Conservation (phyloP, 2,888 invertebrate species). For the Tuta absoluta region DNA sequence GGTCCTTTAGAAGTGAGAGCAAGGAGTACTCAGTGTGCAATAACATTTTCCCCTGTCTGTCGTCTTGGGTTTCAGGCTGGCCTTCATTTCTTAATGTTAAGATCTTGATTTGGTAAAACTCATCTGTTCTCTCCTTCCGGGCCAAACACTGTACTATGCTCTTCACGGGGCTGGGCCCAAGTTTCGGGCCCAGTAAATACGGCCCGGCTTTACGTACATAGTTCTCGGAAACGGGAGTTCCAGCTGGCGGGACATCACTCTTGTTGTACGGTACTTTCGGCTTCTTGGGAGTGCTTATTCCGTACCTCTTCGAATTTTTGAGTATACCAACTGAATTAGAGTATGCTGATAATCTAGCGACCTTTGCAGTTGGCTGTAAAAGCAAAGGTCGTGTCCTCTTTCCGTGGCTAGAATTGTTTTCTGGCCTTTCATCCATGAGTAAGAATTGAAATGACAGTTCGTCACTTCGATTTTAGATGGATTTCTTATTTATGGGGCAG, state of each 20-base stretch:
- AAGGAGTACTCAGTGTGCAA: slow-evolving; percentile 89
- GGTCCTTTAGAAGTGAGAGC: slow-evolving; percentile 84
- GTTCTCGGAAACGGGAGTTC: slow-evolving; percentile 78
- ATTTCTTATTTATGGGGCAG: no score
- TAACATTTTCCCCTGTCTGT: slow-evolving; percentile 88
- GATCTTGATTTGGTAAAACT: slow-evolving; percentile 87
- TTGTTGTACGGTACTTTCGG: slow-evolving; percentile 57
- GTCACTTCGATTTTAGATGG: not conserved
- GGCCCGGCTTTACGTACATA: slow-evolving; percentile 84
- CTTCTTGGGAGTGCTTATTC: slow-evolving; percentile 52
- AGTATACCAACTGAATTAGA: slow-evolving; percentile 57
- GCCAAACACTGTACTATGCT: slow-evolving; percentile 89
- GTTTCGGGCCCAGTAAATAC: slow-evolving; percentile 85
- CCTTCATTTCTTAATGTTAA: slow-evolving; percentile 76
- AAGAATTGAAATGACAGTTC: not conserved
- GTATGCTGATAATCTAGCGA: slow-evolving; percentile 63
- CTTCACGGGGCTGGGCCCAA: slow-evolving; percentile 87
- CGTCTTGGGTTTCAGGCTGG: slow-evolving; percentile 85
- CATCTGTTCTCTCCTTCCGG: slow-evolving; percentile 85
- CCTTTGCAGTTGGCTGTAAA: slow-evolving; percentile 68
- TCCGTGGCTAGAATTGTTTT: slow-evolving; percentile 66
- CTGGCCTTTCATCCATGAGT: slow-evolving; percentile 68
- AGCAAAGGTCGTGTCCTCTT: slow-evolving; percentile 75
- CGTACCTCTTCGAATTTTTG: slow-evolving; percentile 60
- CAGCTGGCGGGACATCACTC: slow-evolving; percentile 71